Conservation (phyloP, 2,797 vertebrate genomes). For the Labroides dimidiatus region DNA sequence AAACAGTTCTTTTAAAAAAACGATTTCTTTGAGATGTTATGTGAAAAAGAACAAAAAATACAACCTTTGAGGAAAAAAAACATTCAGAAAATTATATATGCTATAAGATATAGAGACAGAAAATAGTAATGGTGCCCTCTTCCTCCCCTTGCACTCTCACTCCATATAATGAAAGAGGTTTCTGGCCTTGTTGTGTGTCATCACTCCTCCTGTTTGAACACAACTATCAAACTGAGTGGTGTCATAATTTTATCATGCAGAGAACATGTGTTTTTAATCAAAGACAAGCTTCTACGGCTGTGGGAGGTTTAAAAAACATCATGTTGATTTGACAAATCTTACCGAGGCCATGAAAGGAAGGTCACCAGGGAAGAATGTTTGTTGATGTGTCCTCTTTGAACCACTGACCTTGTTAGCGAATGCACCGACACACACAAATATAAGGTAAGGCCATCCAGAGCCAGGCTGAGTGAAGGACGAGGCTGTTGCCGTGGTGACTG, state of each 20-base stretch:
- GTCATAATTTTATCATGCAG: slow-evolving; percentile 37
- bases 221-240: slow-evolving; percentile 39
- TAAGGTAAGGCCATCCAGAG: slow-evolving; percentile 18
- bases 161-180: slow-evolving; percentile 7
- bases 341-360: slow-evolving; percentile 61
- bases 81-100: too few relatives aligned
- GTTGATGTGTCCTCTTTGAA: slow-evolving; percentile 64
- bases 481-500: slow-evolving; percentile 73
- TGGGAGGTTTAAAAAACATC: slow-evolving; percentile 28
- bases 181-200: slow-evolving; percentile 1
- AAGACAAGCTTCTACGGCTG: slow-evolving; percentile 15
- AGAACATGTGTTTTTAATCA: slow-evolving; percentile 36
- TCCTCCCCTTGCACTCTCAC: background rate
- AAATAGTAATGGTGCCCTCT: too few relatives aligned
- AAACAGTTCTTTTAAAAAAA: background rate
- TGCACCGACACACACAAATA: slow-evolving; percentile 32
- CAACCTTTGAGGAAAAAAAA: too few relatives aligned
- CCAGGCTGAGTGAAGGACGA: slow-evolving; percentile 36
- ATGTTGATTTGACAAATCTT: slow-evolving; percentile 69
- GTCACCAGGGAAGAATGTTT: slow-evolving; percentile 62
- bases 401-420: slow-evolving; percentile 59
- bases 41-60: background rate
- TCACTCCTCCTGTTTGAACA: slow-evolving; percentile 20
- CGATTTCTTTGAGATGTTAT: background rate
- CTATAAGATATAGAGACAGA: too few relatives aligned